These are phyloP conservation scores for Anolis apletophallus DNA, from an alignment of 2,797 vertebrate genomes.

Conservation along the genomic window DNA sequence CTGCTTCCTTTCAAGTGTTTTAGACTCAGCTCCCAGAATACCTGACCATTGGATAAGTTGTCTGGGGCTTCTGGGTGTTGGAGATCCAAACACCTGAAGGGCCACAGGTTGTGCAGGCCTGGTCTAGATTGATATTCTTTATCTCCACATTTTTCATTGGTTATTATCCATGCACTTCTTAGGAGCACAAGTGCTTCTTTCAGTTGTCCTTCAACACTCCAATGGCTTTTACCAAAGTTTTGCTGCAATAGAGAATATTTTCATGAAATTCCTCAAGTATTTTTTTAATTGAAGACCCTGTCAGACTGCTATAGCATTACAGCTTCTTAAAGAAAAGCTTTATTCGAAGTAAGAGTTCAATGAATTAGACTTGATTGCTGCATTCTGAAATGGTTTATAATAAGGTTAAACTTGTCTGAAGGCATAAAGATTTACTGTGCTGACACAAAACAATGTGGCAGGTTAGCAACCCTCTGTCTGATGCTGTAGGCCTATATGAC, in stretches of 20 bases:
- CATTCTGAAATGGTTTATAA: slow-evolving; percentile 17
- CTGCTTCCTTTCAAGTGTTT: too few relatives aligned
- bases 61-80: too few relatives aligned
- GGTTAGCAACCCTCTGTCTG: slow-evolving; percentile 16
- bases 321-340: background rate
- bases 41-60: too few relatives aligned
- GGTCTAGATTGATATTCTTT: background rate
- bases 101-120: too few relatives aligned
- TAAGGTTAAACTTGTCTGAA: slow-evolving; percentile 31
- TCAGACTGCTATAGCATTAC: background rate
- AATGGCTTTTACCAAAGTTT: background rate
- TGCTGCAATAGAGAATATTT: background rate
- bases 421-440: slow-evolving; percentile 10
- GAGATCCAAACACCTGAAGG: too few relatives aligned
- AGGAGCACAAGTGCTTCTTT: background rate
- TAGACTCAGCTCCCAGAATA: too few relatives aligned
- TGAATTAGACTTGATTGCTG: slow-evolving; percentile 24
- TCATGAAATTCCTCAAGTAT: background rate
- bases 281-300: background rate
- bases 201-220: background rate
- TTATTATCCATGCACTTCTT: background rate
- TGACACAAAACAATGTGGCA: slow-evolving; percentile 23
- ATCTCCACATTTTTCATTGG: background rate
- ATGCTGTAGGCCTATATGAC: slow-evolving; percentile 5
- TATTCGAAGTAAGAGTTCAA: background rate